Base-by-base conservation (phyloP, 2,888 invertebrate genomes). In the Eupithecia pulchellata region DNA sequence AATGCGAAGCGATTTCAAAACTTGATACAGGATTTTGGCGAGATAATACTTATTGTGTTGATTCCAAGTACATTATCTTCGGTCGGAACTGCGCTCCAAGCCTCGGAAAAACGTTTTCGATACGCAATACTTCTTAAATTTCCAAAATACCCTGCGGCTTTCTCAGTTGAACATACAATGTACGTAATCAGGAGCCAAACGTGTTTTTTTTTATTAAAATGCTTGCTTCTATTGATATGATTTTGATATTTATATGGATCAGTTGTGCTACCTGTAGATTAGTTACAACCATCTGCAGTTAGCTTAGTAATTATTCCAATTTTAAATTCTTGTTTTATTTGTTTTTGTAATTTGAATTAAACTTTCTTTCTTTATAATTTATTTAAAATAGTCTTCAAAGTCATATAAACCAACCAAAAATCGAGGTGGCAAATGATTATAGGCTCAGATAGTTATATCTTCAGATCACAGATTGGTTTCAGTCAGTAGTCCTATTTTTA, bases 1-100 rank as follows among this genome's bases (percentile, higher is more conserved):
- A 94, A 94, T 93, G 87, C 91, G 88, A 87, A 86, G 86, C 89
- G 93, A 92, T 94, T 92, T 87, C 88, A 91, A 89, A 91, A 92
- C 89, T 92, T 92, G 92, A 93, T 93, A 93, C 93, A 90, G 90
- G 90, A 88, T 91, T 90, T 87, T 84, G 82, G 83, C 78, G 82
- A 88, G 89, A 90, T 90, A 89, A 90, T 88, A 83, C 86, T 84
- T 84, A 82, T 83, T 84, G 84, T 84, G 85, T 81, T 58, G 69
- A 72, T 74, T 68, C 74, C 79, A 77, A 76, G 81, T 77, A 83
- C 78, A 80, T 79, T 83, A 81, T 82, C 77, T 81, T 78, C 78
- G 78, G 77, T 71, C 32, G 69, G 68, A 64, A 17, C 61, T 62
- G 52, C 42, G 71, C 52, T 55, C 71, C 64, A 30, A 69, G 68